Conservation (phyloP, 2,888 invertebrate genomes). For the Hemistola chrysoprasaria region DNA sequence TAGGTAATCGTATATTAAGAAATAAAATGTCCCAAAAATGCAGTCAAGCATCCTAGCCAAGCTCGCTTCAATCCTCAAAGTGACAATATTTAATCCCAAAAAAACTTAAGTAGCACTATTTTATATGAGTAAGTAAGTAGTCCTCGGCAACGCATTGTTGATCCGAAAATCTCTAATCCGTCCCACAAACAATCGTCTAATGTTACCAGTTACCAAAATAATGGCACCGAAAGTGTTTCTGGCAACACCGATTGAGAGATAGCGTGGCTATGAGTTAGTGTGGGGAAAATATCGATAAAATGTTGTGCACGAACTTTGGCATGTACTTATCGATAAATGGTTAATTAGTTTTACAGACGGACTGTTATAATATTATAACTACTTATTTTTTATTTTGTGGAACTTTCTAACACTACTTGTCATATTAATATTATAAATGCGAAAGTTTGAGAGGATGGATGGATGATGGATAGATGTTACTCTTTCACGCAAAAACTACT, state of each 20-base stretch:
- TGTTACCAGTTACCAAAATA: constrained; percentile 57
- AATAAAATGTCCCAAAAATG: not conserved
- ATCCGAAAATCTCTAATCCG: constrained; percentile 12
- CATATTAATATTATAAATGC: too few relatives aligned
- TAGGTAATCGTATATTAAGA: too few relatives aligned
- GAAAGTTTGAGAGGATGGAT: too few relatives aligned
- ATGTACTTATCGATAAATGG: too few relatives aligned
- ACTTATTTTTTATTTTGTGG: too few relatives aligned
- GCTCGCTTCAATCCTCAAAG: constrained; percentile 13
- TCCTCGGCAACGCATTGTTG: too few relatives aligned
- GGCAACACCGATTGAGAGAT: constrained; percentile 50
- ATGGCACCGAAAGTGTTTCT: constrained; percentile 57
- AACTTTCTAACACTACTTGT: too few relatives aligned
- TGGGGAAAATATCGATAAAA: constrained; percentile 12
- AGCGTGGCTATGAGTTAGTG: constrained; percentile 19
- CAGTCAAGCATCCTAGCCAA: constrained; percentile 17
- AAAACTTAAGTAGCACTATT: constrained; percentile 26
- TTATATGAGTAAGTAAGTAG: constrained; percentile 8
- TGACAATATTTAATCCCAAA: constrained; percentile 30
- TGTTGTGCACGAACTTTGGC: too few relatives aligned
- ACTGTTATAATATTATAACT: too few relatives aligned
- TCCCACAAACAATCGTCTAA: constrained; percentile 43
- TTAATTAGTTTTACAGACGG: too few relatives aligned
- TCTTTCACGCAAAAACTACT: too few relatives aligned
- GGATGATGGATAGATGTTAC: too few relatives aligned